Evolutionary conservation across 2,888 invertebrate genomes (phyloP), one percentile per base, ranked within the genome.

Genomic region (Noctua janthina): DNA sequence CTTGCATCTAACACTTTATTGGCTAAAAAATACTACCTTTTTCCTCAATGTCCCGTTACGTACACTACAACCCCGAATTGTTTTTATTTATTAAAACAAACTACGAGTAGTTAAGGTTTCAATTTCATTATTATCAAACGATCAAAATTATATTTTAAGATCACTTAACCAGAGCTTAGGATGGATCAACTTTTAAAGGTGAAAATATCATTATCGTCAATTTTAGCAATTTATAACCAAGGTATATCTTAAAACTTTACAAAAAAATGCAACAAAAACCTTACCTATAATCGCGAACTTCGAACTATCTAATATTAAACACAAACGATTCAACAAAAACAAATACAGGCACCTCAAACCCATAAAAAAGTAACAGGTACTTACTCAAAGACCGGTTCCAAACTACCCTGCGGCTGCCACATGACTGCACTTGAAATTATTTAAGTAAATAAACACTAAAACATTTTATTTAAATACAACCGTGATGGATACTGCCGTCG

Each of bases 351-450:
- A 11, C 59, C 59, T 59, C 59, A 59, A 59, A 59, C 1, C 4
- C 5, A n/a, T 13, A 11, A 59, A n/a, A 59, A 59, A 35, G 17
- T 62, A 35, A 29, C 29, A 3, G 13, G 3, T 91, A 94, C 94
- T 94, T 88, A 95, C 94, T 89, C 82, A 35, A 93, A 76, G 62
- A 94, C 87, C 5, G 82, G 72, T 49, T 91, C 91, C 67, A 93
- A 85, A 83, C 92, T 92, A 76, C 90, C 91, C 46, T 85, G 78
- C 15, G 90, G 86, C 49, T 89, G 89, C 94, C 94, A 94, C 93
- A 94, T 94, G 62, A 72, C 92, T 87, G 29, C 74, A 79, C 74
- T 71, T 67, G 20, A 5, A 62, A 29, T 49, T 35, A 39, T 74
- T n/a, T 23, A 49, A 68, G 29, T 56, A 77, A 70, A 74, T 17